Percentiles rank a stretch among this genome's conserved stretches.
phyloP scores from a whole-genome alignment of 1,140 invertebrate species.

The Drosophila subpulchrella region DNA sequence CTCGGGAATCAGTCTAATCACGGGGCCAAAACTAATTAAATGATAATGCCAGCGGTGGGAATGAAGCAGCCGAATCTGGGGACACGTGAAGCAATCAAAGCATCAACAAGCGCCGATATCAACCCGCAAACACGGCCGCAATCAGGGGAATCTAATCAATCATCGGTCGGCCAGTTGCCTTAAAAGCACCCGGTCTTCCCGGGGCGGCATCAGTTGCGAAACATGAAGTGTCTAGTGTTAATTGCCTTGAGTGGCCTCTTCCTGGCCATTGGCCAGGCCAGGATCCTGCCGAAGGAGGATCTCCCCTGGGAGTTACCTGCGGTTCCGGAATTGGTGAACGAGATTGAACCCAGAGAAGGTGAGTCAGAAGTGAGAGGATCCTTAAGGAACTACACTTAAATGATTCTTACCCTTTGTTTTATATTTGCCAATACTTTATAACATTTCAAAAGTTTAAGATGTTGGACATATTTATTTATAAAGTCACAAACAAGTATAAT shows the following conservation, averaged over 20 bases:
- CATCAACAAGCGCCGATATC: conserved; percentile 33
- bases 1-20: conserved; percentile 21
- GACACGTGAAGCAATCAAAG: conserved; percentile 50
- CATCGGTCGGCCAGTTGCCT: conserved; percentile 19
- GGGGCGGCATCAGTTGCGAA: conserved; percentile 39
- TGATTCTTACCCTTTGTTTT: no score
- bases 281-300: conserved; percentile 51
- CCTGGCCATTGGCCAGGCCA: conserved; percentile 41
- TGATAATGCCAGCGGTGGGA: conserved; percentile 51
- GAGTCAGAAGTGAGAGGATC: not conserved
- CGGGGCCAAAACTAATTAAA: conserved; percentile 63
- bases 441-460: no score
- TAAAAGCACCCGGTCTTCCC: conserved; percentile 55
- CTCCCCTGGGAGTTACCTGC: conserved; percentile 54
- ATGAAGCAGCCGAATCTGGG: conserved; percentile 26
- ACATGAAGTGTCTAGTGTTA: conserved; percentile 55
- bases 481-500: no score
- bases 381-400: no score
- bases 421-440: no score
- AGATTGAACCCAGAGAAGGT: conserved; percentile 41
- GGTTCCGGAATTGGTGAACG: conserved; percentile 35
- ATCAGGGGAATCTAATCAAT: conserved; percentile 64
- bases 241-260: conserved; percentile 41
- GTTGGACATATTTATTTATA: no score
- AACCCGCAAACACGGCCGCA: conserved; percentile 24